A percentile compares a stretch with the other conserved stretches of the same genome.
These are phyloP conservation scores for Leucoptera coffeella DNA, from an alignment of 2,888 invertebrate genomes.

Conservation along the genomic window DNA sequence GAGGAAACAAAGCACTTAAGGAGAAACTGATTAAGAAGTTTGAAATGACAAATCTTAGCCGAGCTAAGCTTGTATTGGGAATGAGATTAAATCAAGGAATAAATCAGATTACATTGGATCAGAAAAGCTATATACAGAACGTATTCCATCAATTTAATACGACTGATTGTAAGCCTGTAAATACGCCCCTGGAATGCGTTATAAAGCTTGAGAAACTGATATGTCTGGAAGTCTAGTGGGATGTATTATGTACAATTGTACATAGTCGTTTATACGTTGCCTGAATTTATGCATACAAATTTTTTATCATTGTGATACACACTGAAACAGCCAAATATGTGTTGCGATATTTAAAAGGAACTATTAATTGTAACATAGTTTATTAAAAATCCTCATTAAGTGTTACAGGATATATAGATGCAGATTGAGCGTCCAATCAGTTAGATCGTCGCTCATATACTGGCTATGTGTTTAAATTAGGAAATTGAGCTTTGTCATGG, in stretches of 20 bases:
- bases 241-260: slow-evolving; percentile 6
- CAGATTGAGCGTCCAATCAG: slow-evolving; percentile 5
- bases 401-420: slow-evolving; percentile 4
- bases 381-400: not conserved
- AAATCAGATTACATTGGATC: slow-evolving; percentile 1
- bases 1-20: slow-evolving; percentile 1
- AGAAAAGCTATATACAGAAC: slow-evolving; percentile 1
- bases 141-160: slow-evolving; percentile 4
- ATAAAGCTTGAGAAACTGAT: slow-evolving; percentile 1
- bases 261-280: slow-evolving; percentile 4
- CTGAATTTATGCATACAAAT: slow-evolving; percentile 4
- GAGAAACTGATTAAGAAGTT: slow-evolving; percentile 3
- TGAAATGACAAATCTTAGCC: slow-evolving; percentile 2
- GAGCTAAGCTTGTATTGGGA: not conserved
- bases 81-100: not conserved
- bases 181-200: slow-evolving; percentile 1
- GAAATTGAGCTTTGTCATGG: slow-evolving; percentile 5
- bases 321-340: slow-evolving; percentile 6
- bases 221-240: slow-evolving; percentile 4
- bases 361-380: slow-evolving; percentile 2
- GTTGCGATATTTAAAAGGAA: slow-evolving; percentile 5
- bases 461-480: slow-evolving; percentile 5
- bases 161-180: slow-evolving; percentile 3
- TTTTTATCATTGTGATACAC: slow-evolving; percentile 2
- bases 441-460: slow-evolving; percentile 5